Evolutionary conservation across 1,140 invertebrate genomes (phyloP).

Genomic region (Cataglyphis hispanica): DNA sequence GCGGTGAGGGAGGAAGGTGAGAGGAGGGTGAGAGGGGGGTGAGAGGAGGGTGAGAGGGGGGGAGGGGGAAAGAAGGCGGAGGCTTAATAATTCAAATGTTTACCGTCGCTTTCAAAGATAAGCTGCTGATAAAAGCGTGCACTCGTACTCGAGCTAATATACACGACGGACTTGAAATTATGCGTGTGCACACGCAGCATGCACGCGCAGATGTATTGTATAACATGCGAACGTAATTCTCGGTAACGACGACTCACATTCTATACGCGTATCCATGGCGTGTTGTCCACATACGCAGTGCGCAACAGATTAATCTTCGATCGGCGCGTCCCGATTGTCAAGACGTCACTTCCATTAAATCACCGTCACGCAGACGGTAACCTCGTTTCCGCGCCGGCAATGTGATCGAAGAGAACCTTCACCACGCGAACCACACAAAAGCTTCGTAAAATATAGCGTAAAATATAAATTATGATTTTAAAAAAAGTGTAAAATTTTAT

Average conservation of each 20-base stretch:
- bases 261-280: background rate
- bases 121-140: conserved; percentile 79
- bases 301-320: conserved; percentile 69
- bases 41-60: too few relatives aligned
- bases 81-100: conserved; percentile 79
- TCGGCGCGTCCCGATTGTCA: conserved; percentile 47
- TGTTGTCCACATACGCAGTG: background rate
- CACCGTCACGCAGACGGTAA: conserved; percentile 55
- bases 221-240: conserved; percentile 14
- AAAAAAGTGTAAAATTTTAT: conserved; percentile 5
- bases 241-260: conserved; percentile 17
- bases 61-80: background rate
- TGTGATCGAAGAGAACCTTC: conserved; percentile 43
- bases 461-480: background rate
- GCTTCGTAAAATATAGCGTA: conserved; percentile 16
- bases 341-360: conserved; percentile 68
- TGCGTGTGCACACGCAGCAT: conserved; percentile 11
- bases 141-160: conserved; percentile 59
- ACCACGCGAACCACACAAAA: background rate
- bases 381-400: conserved; percentile 50
- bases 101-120: conserved; percentile 75
- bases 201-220: background rate
- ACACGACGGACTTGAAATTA: conserved; percentile 49
- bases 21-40: too few relatives aligned
- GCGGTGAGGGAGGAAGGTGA: background rate